These are phyloP conservation scores for Ophioninae sp. DNA, from an alignment of 2,888 invertebrate genomes.

Conservation along the genomic window DNA sequence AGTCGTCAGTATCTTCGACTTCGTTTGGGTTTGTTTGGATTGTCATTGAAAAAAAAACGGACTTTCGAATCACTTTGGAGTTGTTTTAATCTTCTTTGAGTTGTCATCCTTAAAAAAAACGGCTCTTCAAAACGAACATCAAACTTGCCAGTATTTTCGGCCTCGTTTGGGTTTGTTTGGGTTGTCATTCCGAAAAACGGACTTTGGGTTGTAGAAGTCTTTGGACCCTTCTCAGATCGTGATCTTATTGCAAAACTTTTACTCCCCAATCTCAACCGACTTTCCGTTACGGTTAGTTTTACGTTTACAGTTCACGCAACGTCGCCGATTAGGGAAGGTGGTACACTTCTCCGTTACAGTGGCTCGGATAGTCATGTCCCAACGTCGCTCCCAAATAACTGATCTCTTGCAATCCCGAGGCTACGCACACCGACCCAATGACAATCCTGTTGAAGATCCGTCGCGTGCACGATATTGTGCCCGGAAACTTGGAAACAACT, in stretches of 20 bases:
- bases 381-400: constrained; percentile 34
- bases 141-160: neutral
- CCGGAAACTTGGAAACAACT: constrained; percentile 51
- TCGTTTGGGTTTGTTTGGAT: no score
- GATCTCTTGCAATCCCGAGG: constrained; percentile 19
- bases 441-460: constrained; percentile 16
- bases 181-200: no score
- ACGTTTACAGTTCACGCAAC: neutral
- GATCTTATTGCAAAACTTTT: no score
- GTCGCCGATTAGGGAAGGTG: neutral
- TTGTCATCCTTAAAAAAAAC: no score
- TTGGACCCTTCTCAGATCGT: no score
- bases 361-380: constrained; percentile 30
- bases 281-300: neutral
- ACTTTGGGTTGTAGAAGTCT: no score
- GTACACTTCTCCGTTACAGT: constrained; percentile 1
- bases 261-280: neutral
- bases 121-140: neutral
- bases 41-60: no score
- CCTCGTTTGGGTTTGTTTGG: no score
- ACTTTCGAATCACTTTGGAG: neutral
- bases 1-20: no score
- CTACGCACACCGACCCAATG: constrained; percentile 3
- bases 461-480: constrained; percentile 33
- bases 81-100: no score